phyloP scores from a whole-genome alignment of 2,113 vertebrate species.

The Heliornis fulica region DNA sequence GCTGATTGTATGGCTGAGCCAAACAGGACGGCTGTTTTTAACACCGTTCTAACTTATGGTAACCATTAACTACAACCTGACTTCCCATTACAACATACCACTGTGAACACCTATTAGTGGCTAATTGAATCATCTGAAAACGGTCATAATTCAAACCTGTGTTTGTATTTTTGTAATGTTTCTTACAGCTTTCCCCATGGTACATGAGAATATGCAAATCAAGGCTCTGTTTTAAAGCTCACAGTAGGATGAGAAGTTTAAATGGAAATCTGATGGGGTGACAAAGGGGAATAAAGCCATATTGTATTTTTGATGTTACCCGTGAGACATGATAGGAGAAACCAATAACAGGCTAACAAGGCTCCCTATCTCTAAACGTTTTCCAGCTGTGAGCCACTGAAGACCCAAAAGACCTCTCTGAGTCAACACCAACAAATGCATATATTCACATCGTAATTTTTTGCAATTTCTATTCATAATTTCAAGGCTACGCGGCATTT shows the following conservation, averaged over 20 bases:
- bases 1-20: slow-evolving; percentile 46
- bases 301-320: slow-evolving; percentile 42
- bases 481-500: not conserved
- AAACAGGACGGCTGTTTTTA: slow-evolving; percentile 53
- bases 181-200: not conserved
- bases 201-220: slow-evolving; percentile 9
- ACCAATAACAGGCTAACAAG: slow-evolving; percentile 26
- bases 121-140: slow-evolving; percentile 56
- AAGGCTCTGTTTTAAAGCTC: not conserved
- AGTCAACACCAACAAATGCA: slow-evolving; percentile 36
- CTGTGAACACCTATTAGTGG: slow-evolving; percentile 48
- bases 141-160: slow-evolving; percentile 16
- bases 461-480: slow-evolving; percentile 4
- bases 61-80: slow-evolving; percentile 64
- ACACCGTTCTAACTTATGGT: slow-evolving; percentile 50
- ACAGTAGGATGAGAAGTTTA: not conserved
- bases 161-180: not conserved
- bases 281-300: slow-evolving; percentile 27
- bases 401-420: slow-evolving; percentile 24
- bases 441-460: not conserved
- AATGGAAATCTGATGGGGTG: slow-evolving; percentile 8
- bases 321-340: slow-evolving; percentile 55
- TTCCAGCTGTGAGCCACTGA: slow-evolving; percentile 51
- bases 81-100: slow-evolving; percentile 50
- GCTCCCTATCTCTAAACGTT: slow-evolving; percentile 41